These are phyloP conservation scores for Teleiodes luculella DNA, from an alignment of 2,888 invertebrate species.

Conservation along the genomic window DNA sequence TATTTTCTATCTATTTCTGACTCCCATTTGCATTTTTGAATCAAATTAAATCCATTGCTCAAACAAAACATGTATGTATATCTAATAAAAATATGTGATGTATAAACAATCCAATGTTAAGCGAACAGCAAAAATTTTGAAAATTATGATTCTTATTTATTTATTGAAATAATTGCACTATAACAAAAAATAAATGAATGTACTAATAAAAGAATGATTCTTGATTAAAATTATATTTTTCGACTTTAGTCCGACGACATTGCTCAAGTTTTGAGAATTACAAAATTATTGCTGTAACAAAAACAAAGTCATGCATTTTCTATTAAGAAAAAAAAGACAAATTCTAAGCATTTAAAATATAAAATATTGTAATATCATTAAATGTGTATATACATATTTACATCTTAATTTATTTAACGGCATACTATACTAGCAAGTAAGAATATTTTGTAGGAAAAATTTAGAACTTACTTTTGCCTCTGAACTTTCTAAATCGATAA, in stretches of 20 bases:
- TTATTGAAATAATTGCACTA: slow-evolving; percentile 38
- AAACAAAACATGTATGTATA: too few relatives aligned
- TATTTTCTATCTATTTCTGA: too few relatives aligned
- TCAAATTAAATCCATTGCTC: too few relatives aligned
- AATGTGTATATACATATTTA: slow-evolving; percentile 74
- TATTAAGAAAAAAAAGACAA: slow-evolving; percentile 37
- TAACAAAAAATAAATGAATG: slow-evolving; percentile 33
- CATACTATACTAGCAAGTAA: slow-evolving; percentile 51
- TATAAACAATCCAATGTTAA: slow-evolving; percentile 27
- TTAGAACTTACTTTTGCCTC: slow-evolving; percentile 31
- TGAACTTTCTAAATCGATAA: background rate
- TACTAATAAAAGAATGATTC: slow-evolving; percentile 16
- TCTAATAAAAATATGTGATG: background rate
- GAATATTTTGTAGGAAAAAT: slow-evolving; percentile 45
- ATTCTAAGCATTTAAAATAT: slow-evolving; percentile 52
- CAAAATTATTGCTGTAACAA: slow-evolving; percentile 12
- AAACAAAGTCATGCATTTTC: slow-evolving; percentile 23
- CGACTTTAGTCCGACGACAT: slow-evolving; percentile 14
- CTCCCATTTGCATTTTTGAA: too few relatives aligned
- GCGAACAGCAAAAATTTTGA: slow-evolving; percentile 3
- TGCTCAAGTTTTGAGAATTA: background rate
- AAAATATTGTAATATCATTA: slow-evolving; percentile 64
- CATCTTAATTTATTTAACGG: slow-evolving; percentile 54
- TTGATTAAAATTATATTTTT: slow-evolving; percentile 9
- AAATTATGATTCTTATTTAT: slow-evolving; percentile 31